Evolutionary conservation across 2,797 vertebrate species (phyloP).

Genomic region (Sebastes miniatus): DNA sequence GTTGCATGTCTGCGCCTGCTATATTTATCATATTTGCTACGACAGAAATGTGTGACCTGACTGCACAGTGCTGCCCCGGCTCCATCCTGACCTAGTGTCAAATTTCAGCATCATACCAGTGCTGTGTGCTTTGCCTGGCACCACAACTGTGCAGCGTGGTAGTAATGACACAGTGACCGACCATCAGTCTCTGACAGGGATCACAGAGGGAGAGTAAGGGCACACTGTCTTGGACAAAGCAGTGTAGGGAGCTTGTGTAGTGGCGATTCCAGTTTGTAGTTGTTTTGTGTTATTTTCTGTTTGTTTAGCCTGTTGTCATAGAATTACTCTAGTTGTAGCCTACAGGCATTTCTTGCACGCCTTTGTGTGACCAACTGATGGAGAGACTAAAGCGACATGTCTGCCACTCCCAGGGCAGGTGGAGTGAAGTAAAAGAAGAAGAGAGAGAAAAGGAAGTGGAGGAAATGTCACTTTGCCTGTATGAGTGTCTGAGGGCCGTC

Average conservation of each 20-base stretch:
- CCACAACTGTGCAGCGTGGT: conserved; percentile 36
- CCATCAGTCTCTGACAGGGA: conserved; percentile 18
- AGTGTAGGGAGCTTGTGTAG: neutral
- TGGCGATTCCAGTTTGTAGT: neutral
- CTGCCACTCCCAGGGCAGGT: conserved; percentile 1
- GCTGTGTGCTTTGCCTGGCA: conserved; percentile 31
- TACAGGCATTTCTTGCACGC: neutral
- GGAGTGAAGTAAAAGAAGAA: conserved; percentile 2
- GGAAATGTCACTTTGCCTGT: conserved; percentile 85
- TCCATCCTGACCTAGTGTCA: conserved; percentile 54
- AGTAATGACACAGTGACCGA: conserved; percentile 26
- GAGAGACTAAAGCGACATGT: conserved; percentile 17
- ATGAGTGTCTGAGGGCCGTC: conserved; percentile 87
- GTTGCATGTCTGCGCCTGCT: conserved; percentile 54
- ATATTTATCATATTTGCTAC: conserved; percentile 73
- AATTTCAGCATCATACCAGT: conserved; percentile 58
- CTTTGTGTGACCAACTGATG: conserved; percentile 6
- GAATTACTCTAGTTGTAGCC: neutral
- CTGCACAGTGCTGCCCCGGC: conserved; percentile 15
- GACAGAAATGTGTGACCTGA: conserved; percentile 54
- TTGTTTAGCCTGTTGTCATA: neutral
- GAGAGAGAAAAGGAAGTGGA: conserved; percentile 3
- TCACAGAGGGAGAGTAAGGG: neutral
- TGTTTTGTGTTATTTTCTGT: neutral
- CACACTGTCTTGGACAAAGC: neutral